Evolutionary conservation across 2,113 vertebrate genomes (phyloP), one percentile per base, ranked within the genome.

Genomic region (Aptenodytes forsteri): DNA sequence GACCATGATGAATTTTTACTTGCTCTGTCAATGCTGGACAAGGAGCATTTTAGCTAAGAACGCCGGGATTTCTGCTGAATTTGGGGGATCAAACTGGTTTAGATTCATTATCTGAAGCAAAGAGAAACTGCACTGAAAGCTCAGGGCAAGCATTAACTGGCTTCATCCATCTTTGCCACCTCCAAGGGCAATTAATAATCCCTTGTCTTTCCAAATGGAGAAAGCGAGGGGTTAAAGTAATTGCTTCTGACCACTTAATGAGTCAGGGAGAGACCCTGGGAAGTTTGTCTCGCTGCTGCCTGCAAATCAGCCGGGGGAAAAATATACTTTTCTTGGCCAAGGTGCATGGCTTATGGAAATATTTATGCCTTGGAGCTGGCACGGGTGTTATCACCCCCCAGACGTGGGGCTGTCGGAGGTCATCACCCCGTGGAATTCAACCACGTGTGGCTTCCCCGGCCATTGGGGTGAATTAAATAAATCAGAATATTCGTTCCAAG

Each of bases 181-280:
- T 73, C 87, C 0, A 0, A 26, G 46, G 54, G 87, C 75, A 77
- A 78, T 84, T 58, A 87, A 85, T 78, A 93, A 76, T 44, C 38
- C 59, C 32, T 46, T 46, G 49, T 72, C 83, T 49, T 69, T n/a
- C 66, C 25, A 73, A 59, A 58, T 26, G 25, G 65, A 81, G 87
- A 54, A 93, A 64, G 58, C 1, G 11, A 91, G 54, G 90, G 93
- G 93, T 91, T 82, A 93, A 93, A 90, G 85, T 81, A 95, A 87
- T 95, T 82, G 73, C 64, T 90, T 88, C 75, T 93, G 95, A 92
- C 72, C 89, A 71, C 86, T 87, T 96, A 90, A 94, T 92, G 92
- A 82, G 61, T 47, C 65, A 85, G 75, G 65, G 27, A 85, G 70
- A 81, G 59, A 90, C 79, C 83, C 87, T 58, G 59, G 73, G 86